Evolutionary conservation across 2,888 invertebrate genomes (phyloP).

Genomic region (Yponomeuta malinellus): DNA sequence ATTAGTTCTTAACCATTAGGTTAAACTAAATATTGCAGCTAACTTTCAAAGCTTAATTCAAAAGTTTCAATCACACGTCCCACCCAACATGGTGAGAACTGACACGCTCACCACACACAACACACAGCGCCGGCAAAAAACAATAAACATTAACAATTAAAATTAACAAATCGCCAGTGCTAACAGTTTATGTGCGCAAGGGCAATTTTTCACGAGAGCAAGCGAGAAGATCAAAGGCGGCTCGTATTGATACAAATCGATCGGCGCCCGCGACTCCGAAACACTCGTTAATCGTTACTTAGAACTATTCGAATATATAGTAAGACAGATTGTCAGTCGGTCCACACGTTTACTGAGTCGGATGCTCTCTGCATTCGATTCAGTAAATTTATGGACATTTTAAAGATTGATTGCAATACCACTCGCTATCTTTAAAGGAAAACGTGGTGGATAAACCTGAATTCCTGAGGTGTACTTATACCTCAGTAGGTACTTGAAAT

Average conservation of each 20-base stretch:
- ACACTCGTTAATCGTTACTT: neutral
- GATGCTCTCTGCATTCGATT: no score
- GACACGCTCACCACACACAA: neutral
- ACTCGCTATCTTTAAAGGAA: no score
- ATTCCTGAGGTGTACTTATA: no score
- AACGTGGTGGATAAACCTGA: no score
- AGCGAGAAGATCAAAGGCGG: slow-evolving; percentile 4
- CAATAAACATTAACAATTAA: neutral
- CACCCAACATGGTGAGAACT: neutral
- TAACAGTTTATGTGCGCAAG: slow-evolving; percentile 1
- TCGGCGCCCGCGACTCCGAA: neutral
- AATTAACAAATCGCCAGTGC: slow-evolving; percentile 1
- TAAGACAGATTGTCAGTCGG: slow-evolving; percentile 19
- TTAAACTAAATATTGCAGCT: no score
- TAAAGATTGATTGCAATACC: no score
- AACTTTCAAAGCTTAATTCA: no score
- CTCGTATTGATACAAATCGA: slow-evolving; percentile 2
- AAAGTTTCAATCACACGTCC: no score
- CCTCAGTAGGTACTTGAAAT: no score
- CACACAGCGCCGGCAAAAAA: neutral
- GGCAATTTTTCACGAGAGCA: neutral
- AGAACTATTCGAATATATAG: neutral
- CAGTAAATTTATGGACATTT: no score
- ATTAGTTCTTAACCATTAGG: no score
- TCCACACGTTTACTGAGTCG: no score